These are phyloP conservation scores for Eumacrocentrus americanus DNA, from an alignment of 2,888 invertebrate genomes.

Conservation along the genomic window DNA sequence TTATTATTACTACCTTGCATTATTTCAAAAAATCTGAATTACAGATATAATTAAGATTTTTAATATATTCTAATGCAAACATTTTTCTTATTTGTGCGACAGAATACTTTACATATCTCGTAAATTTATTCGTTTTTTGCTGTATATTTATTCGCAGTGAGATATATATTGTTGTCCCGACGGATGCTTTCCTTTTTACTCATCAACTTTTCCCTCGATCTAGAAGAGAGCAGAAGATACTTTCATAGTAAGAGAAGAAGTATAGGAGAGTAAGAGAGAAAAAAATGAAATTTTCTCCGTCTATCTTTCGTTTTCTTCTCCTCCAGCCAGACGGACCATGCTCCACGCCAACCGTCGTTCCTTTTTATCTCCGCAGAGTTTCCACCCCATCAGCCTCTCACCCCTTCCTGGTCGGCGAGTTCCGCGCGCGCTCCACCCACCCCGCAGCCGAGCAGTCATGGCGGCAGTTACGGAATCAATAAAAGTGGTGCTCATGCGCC, in stretches of 20 bases:
- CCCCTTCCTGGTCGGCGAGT: constrained; percentile 35
- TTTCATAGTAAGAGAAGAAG: constrained; percentile 20
- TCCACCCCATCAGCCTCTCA: constrained; percentile 62
- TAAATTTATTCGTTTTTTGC: constrained; percentile 60
- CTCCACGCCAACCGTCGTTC: constrained; percentile 58
- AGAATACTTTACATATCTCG: constrained; percentile 34
- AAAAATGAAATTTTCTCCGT: constrained; percentile 25
- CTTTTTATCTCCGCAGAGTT: constrained; percentile 62
- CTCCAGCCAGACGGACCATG: constrained; percentile 36
- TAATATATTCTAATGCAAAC: constrained; percentile 4
- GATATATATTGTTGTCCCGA: constrained; percentile 56
- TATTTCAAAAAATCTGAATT: too few relatives aligned
- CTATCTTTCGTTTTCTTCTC: constrained; percentile 22
- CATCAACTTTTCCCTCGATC: constrained; percentile 29
- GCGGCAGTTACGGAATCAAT: constrained; percentile 63
- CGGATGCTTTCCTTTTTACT: constrained; percentile 39
- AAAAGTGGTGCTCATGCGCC: constrained; percentile 63
- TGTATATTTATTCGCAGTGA: constrained; percentile 60
- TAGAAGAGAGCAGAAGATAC: constrained; percentile 15
- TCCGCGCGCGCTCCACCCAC: constrained; percentile 39
- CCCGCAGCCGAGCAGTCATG: constrained; percentile 55
- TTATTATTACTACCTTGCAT: too few relatives aligned
- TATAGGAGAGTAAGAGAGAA: constrained; percentile 16
- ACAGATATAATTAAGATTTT: too few relatives aligned
- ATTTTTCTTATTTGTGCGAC: constrained; percentile 28